Conservation (phyloP, 2,797 vertebrate genomes). For the Galagoides demidoff region DNA sequence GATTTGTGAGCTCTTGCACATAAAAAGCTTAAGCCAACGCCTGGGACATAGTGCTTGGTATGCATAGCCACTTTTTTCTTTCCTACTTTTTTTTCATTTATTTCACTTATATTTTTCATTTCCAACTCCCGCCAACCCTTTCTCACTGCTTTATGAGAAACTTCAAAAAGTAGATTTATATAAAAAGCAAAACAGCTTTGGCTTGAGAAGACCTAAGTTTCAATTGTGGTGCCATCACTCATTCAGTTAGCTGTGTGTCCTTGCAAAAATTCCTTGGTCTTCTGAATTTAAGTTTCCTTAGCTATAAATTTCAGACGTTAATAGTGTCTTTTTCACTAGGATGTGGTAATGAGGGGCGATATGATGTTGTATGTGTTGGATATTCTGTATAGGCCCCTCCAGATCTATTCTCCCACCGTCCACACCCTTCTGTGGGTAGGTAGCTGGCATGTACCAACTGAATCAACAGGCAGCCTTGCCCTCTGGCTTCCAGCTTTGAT, state of each 20-base stretch:
- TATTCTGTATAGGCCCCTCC: background rate
- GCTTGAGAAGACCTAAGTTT: background rate
- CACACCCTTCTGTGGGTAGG: background rate
- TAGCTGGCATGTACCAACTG: background rate
- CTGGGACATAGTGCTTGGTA: rapidly evolving
- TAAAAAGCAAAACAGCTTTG: background rate
- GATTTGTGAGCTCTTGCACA: background rate
- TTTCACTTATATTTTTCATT: background rate
- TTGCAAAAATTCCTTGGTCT: background rate
- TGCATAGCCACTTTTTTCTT: background rate
- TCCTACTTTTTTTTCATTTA: background rate
- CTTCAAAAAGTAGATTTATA: background rate
- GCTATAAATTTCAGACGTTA: background rate
- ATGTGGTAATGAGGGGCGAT: background rate
- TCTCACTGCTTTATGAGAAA: background rate
- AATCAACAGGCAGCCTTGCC: background rate
- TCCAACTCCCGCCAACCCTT: background rate
- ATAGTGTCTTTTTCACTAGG: background rate
- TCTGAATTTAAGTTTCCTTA: background rate
- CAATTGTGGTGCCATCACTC: background rate
- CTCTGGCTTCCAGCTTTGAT: background rate
- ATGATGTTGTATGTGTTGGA: background rate
- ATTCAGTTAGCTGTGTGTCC: background rate
- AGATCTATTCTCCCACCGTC: background rate
- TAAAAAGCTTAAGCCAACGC: background rate